These are phyloP conservation scores for Dendrocopos noguchii DNA, from an alignment of 2,113 vertebrate genomes.

Conservation along the genomic window DNA sequence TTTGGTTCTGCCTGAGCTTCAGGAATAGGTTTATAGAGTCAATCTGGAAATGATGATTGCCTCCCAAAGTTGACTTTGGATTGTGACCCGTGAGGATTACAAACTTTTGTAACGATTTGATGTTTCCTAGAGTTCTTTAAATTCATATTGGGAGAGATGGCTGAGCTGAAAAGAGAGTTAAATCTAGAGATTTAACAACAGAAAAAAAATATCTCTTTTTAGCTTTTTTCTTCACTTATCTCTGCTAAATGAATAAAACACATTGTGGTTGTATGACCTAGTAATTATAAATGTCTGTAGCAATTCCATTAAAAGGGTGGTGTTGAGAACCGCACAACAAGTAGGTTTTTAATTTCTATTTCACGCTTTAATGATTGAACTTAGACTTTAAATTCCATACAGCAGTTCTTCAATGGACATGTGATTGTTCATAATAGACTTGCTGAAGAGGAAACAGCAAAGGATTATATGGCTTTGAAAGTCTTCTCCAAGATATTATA, in stretches of 20 bases:
- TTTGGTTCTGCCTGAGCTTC: background rate
- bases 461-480: background rate
- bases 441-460: background rate
- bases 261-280: background rate
- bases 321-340: background rate
- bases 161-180: background rate
- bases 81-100: background rate
- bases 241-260: background rate
- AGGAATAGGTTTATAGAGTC: background rate
- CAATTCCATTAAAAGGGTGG: background rate
- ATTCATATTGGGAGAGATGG: background rate
- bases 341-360: background rate
- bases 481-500: background rate
- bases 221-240: background rate
- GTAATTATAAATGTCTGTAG: background rate
- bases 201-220: background rate
- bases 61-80: background rate
- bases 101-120: background rate
- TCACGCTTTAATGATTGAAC: background rate
- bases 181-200: background rate
- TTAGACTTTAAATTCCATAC: background rate
- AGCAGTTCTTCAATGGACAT: background rate
- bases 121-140: background rate
- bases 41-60: background rate
- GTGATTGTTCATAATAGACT: background rate